Conservation (phyloP, 2,797 vertebrate genomes). For the Diglossa cyanea region DNA sequence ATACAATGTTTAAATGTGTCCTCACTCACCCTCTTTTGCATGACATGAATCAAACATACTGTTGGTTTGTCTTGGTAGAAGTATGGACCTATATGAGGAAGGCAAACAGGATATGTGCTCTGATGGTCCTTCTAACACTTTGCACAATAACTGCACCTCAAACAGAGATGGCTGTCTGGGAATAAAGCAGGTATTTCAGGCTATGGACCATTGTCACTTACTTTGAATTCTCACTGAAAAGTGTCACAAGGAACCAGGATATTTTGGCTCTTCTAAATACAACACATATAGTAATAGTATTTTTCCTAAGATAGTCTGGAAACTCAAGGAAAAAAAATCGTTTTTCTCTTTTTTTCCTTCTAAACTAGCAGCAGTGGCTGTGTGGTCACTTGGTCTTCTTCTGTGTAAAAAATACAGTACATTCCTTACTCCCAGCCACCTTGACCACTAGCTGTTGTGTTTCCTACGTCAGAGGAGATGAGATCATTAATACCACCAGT, state of each 20-base stretch:
- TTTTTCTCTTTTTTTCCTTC: neutral
- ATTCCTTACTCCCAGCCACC: conserved; percentile 42
- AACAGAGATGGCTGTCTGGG: neutral
- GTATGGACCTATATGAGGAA: neutral
- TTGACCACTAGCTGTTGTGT: conserved; percentile 8
- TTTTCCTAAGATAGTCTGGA: neutral
- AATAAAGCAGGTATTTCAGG: neutral
- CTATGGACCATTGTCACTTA: neutral
- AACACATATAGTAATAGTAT: neutral
- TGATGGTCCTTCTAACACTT: neutral
- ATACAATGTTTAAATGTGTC: neutral
- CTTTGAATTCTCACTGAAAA: neutral
- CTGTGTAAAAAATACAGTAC: neutral
- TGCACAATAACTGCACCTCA: neutral
- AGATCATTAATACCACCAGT: conserved; percentile 27
- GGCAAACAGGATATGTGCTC: neutral
- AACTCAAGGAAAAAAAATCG: neutral
- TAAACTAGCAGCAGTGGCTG: neutral
- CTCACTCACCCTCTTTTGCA: neutral
- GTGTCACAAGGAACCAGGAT: neutral
- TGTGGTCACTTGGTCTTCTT: neutral
- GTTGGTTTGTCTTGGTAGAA: neutral
- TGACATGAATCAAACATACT: neutral
- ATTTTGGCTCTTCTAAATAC: neutral
- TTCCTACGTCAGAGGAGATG: conserved; percentile 13